Percentiles rank a stretch among this genome's conserved stretches.
phyloP scores from a whole-genome alignment of 2,888 invertebrate genomes.

The Philaethria dido region DNA sequence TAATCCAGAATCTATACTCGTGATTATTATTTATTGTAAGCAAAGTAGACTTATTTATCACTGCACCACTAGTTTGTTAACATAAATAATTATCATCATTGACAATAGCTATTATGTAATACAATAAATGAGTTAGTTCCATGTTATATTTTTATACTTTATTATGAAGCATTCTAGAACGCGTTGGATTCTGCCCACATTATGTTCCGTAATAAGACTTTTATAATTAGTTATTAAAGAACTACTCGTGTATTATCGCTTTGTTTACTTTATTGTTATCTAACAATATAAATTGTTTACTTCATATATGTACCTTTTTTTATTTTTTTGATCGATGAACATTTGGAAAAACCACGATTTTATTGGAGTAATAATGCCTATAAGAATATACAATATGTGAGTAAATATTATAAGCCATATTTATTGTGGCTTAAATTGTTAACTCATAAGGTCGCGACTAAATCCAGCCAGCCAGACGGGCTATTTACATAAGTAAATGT shows the following conservation, averaged over 20 bases:
- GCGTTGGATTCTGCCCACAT: constrained; percentile 14
- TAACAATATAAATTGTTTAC: not conserved
- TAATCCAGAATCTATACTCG: not conserved
- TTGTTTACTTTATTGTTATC: not conserved
- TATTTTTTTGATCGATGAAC: not conserved
- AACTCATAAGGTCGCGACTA: too few relatives aligned
- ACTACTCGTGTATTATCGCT: constrained; percentile 7
- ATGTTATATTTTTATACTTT: constrained; percentile 12
- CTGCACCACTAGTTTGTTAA: not conserved
- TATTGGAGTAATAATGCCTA: too few relatives aligned
- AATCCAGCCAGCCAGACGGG: too few relatives aligned
- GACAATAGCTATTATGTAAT: constrained; percentile 12
- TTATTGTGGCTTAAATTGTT: too few relatives aligned
- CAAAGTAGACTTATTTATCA: too few relatives aligned
- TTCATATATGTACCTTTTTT: not conserved
- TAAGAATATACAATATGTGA: too few relatives aligned
- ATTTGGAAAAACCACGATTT: too few relatives aligned
- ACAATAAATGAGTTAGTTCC: not conserved
- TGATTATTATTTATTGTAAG: not conserved
- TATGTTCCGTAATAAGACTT: not conserved
- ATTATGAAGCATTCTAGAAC: constrained; percentile 16
- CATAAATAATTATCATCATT: constrained; percentile 10
- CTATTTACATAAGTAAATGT: too few relatives aligned
- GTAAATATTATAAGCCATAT: too few relatives aligned
- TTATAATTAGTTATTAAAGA: not conserved